phyloP scores from a whole-genome alignment of 2,888 invertebrate species.

The Phalera bucephala region DNA sequence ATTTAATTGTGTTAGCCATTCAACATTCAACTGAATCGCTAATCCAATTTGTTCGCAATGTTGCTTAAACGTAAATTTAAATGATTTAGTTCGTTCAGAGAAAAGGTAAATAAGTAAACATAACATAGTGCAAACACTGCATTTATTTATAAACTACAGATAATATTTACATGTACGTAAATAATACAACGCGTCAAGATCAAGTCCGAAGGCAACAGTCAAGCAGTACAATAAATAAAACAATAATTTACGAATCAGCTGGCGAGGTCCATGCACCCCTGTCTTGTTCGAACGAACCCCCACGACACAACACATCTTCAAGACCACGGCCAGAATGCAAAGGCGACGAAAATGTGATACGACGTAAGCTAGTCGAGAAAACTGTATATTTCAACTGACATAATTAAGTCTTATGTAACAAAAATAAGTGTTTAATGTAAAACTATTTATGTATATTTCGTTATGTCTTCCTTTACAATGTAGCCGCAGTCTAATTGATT shows the following conservation, averaged over 20 bases:
- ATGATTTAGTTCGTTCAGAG: no score
- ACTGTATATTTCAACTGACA: no score
- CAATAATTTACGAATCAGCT: constrained; percentile 40
- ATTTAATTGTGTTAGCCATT: no score
- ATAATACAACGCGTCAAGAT: constrained; percentile 78
- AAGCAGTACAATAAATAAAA: constrained; percentile 71
- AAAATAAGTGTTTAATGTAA: no score
- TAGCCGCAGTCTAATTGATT: constrained; percentile 33
- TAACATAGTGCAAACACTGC: constrained; percentile 60
- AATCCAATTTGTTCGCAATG: no score
- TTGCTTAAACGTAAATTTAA: no score
- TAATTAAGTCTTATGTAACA: no score
- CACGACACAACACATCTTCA: constrained; percentile 1
- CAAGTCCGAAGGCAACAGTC: constrained; percentile 80
- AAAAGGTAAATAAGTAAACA: constrained; percentile 26
- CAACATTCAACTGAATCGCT: no score
- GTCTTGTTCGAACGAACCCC: constrained; percentile 45
- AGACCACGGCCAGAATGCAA: constrained; percentile 41
- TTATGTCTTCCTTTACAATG: constrained; percentile 31
- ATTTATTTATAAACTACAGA: constrained; percentile 69
- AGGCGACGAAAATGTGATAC: constrained; percentile 24
- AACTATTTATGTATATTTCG: constrained; percentile 8
- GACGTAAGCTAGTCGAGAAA: no score
- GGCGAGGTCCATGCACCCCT: constrained; percentile 49
- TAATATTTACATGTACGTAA: constrained; percentile 74